These are phyloP conservation scores for Subanguina moxae DNA, from an alignment of 1,140 invertebrate species.

Conservation along the genomic window DNA sequence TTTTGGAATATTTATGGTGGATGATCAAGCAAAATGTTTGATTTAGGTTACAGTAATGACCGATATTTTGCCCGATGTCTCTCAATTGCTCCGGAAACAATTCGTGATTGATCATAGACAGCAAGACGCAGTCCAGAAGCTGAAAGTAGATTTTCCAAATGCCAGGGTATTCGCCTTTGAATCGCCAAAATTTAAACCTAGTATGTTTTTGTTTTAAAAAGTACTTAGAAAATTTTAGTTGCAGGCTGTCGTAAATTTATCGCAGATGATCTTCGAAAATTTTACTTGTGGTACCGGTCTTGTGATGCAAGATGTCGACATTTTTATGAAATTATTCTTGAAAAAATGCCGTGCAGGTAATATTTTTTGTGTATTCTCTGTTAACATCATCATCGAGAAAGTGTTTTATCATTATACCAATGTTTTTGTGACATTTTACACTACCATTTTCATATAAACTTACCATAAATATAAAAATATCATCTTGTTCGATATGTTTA, in stretches of 20 bases:
- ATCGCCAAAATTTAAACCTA: conserved; percentile 5
- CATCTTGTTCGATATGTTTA: too few relatives aligned
- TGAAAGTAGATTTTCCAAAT: not conserved
- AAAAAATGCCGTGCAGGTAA: conserved; percentile 3
- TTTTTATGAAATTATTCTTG: conserved; percentile 15
- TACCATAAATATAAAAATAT: too few relatives aligned
- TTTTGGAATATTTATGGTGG: too few relatives aligned
- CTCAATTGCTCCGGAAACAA: not conserved
- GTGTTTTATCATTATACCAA: too few relatives aligned
- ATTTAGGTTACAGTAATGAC: too few relatives aligned
- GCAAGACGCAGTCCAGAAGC: not conserved
- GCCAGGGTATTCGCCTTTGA: conserved; percentile 10
- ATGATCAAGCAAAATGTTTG: too few relatives aligned
- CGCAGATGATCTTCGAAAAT: not conserved
- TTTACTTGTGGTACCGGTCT: conserved; percentile 13
- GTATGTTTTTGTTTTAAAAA: conserved; percentile 1
- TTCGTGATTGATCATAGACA: conserved; percentile 1
- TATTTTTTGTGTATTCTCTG: too few relatives aligned
- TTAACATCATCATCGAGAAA: too few relatives aligned
- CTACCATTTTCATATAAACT: too few relatives aligned
- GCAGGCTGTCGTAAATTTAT: conserved; percentile 10
- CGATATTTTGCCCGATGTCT: not conserved
- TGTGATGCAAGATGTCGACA: conserved; percentile 1
- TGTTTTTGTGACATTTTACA: too few relatives aligned
- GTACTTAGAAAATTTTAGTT: not conserved